phyloP scores from a whole-genome alignment of 2,113 vertebrate species.

The Phyllopteryx taeniolatus region DNA sequence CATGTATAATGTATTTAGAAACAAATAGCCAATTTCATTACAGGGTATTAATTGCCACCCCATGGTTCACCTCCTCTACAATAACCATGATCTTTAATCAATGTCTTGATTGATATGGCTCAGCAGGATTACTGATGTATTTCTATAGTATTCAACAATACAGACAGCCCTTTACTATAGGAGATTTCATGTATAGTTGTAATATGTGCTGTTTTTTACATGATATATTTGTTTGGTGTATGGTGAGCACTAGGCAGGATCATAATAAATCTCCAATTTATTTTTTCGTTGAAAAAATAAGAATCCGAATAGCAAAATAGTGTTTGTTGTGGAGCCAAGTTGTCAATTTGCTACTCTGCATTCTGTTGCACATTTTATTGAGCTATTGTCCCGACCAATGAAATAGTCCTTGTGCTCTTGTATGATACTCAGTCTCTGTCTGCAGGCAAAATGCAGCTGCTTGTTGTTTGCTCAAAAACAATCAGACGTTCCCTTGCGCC shows the following conservation, averaged over 20 bases:
- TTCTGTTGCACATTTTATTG: constrained; percentile 47
- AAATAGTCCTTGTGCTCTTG: constrained; percentile 15
- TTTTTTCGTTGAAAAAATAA: neutral
- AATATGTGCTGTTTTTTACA: neutral
- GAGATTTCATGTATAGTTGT: neutral
- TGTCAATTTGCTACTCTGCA: neutral
- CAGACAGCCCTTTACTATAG: neutral
- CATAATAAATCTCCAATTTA: neutral
- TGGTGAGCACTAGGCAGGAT: neutral
- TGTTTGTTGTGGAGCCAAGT: neutral
- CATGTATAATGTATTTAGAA: neutral
- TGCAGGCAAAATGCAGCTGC: constrained; percentile 22
- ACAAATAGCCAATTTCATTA: neutral
- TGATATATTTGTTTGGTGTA: neutral
- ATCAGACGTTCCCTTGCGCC: constrained; percentile 46
- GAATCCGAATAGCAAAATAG: neutral
- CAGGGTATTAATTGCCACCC: neutral
- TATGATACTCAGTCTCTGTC: constrained; percentile 28
- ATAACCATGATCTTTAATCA: neutral
- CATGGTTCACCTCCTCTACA: neutral
- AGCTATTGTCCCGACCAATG: constrained; percentile 31
- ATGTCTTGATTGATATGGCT: neutral
- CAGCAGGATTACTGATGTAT: neutral
- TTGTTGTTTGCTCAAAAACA: constrained; percentile 27
- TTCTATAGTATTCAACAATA: neutral